Evolutionary conservation across 2,797 vertebrate genomes (phyloP).

Genomic region (Microcaecilia unicolor): DNA sequence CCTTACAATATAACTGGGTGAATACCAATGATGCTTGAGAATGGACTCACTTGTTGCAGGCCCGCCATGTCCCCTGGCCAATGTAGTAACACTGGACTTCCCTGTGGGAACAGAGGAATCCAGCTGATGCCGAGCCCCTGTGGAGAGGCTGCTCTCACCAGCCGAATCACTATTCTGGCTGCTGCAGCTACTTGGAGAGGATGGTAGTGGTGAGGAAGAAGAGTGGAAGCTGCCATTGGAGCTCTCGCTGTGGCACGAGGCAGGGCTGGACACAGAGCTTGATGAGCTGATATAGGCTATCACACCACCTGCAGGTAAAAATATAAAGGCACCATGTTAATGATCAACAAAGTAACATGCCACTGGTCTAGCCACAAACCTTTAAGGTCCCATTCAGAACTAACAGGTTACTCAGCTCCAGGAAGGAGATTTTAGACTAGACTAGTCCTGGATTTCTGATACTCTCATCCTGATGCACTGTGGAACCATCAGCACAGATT

Average conservation of each 20-base stretch:
- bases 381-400: too few species aligned
- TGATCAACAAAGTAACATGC: too few species aligned
- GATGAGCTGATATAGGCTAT: slow-evolving; percentile 94
- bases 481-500: too few species aligned
- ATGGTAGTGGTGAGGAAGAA: slow-evolving; percentile 65
- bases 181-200: slow-evolving; percentile 65
- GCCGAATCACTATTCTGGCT: slow-evolving; percentile 35
- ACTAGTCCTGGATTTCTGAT: too few species aligned
- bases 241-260: slow-evolving; percentile 77
- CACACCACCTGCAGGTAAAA: slow-evolving; percentile 75
- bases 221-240: slow-evolving; percentile 72
- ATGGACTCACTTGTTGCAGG: slow-evolving; percentile 73
- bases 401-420: too few species aligned
- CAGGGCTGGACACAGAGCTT: slow-evolving; percentile 76
- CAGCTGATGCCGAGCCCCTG: slow-evolving; percentile 49
- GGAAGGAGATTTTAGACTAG: too few species aligned
- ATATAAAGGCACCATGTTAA: too few species aligned
- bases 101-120: slow-evolving; percentile 40
- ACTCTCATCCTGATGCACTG: too few species aligned
- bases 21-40: not conserved
- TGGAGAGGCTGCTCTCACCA: slow-evolving; percentile 43
- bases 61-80: slow-evolving; percentile 67
- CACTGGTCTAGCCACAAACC: too few species aligned
- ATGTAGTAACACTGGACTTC: slow-evolving; percentile 39
- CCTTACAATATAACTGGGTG: too few species aligned